phyloP scores from a whole-genome alignment of 2,888 invertebrate genomes.

The Eristalinus aeneus region DNA sequence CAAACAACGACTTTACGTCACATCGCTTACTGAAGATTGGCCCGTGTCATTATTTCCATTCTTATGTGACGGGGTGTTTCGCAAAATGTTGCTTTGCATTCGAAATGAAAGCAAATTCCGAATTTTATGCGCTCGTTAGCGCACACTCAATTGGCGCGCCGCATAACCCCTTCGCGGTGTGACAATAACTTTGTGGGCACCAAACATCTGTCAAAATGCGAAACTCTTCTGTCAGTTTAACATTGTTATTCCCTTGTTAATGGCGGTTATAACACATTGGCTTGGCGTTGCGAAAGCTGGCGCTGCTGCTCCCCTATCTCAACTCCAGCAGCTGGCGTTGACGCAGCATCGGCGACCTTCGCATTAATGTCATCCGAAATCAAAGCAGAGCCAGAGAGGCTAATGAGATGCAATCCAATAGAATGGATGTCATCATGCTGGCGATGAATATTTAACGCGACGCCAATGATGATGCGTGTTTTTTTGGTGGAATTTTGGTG shows the following conservation, averaged over 20 bases:
- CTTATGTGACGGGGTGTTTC: neutral
- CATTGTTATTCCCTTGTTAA: neutral
- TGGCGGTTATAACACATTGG: neutral
- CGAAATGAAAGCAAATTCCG: neutral
- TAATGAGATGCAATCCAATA: conserved; percentile 13
- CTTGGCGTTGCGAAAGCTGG: neutral
- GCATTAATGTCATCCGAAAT: conserved; percentile 10
- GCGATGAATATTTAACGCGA: conserved; percentile 11
- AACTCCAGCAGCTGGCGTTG: neutral
- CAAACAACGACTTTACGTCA: neutral
- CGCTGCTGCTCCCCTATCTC: neutral
- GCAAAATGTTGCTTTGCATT: neutral
- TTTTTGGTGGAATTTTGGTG: neutral
- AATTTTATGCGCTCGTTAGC: neutral
- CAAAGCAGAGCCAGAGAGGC: neutral
- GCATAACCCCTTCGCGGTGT: neutral
- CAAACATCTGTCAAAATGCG: neutral
- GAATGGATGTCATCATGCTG: conserved; percentile 12
- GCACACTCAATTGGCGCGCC: neutral
- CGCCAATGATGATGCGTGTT: neutral
- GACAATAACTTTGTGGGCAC: neutral
- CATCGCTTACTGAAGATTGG: neutral
- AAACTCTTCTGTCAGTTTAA: neutral
- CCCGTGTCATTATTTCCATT: neutral
- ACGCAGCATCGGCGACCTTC: neutral